Base-by-base conservation (phyloP, 2,888 invertebrate species). In the Ptychoptera albimana region DNA sequence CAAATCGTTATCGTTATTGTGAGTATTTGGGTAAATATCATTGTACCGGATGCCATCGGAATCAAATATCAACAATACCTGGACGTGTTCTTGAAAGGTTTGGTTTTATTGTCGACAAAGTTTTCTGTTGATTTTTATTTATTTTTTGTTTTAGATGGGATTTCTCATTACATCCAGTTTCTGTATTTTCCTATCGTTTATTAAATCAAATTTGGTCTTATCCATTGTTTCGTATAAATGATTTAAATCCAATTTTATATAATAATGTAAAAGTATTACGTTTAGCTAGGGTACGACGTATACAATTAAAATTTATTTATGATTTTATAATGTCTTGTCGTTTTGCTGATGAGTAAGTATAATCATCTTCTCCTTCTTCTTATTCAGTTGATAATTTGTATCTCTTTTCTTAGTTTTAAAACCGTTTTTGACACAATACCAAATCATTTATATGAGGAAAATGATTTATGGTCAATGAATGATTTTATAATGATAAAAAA, bases 31-130 rank as follows among this genome's bases (percentile, higher is more conserved):
- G 87, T 9, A 75, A 84, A 56, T 85, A 82, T 63, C 85, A 87
- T 64, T 89, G 89, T 57, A 83, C 85, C 10, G 83, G 83, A 39
- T 89, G 89, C 59, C 88, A 89, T 62, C 77, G 77, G 16, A 82
- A 84, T 61, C 77, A 82, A 57, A 70, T 79, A 46, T 73, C 80
- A 5, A 64, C 78, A 49, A 82, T 87, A 55, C 81, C 81, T 9
- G 78, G 77, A 5, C 69, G 74, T 58, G 73, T 81, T 47, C 60
- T 81, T 43, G 57, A 60, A 45, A 47, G 50, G 57, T 59, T 52
- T 49, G 51, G 9, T 29, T 9, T 10, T 10, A 34, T 11, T 31
- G 23, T 36, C 14, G 6, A 2, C 2, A 32, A 7, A 7, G 8
- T 8, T 36, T 36, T 12, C 5, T 13, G 6, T 12, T 6, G 23